A percentile compares a stretch with the other conserved stretches of the same genome.
Conservation (phyloP, 1,140 invertebrate species). For the Trachelipus rathkii region DNA sequence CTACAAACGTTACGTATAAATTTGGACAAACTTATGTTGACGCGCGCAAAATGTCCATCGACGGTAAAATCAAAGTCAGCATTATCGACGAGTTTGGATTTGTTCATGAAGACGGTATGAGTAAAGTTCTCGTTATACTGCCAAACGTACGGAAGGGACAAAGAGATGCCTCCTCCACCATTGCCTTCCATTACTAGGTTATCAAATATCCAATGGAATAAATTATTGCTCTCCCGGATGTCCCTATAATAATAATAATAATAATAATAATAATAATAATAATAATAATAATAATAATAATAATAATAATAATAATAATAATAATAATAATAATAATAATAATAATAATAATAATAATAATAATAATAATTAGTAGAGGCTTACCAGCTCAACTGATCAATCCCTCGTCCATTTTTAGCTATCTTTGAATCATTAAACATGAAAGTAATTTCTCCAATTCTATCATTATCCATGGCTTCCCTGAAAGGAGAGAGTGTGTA, state of each 20-base stretch:
- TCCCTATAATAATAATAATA: conserved; percentile 60
- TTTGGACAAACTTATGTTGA: conserved; percentile 71
- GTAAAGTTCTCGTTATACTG: conserved; percentile 92
- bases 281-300: no score
- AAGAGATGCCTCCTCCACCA: conserved; percentile 74
- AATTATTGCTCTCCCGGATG: conserved; percentile 85
- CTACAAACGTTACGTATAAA: conserved; percentile 83
- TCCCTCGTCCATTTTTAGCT: conserved; percentile 75
- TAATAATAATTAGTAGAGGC: background rate
- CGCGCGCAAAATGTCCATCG: conserved; percentile 77
- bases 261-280: no score
- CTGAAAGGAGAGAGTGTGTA: conserved; percentile 71
- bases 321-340: background rate
- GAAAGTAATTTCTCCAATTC: conserved; percentile 76
- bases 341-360: background rate
- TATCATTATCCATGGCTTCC: conserved; percentile 69
- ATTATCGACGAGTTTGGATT: conserved; percentile 82
- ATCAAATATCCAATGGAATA: conserved; percentile 88
- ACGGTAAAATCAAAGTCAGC: conserved; percentile 76
- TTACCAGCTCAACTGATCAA: conserved; percentile 71
- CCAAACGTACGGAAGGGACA: conserved; percentile 87
- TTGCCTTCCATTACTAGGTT: conserved; percentile 83
- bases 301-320: no score
- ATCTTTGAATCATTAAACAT: conserved; percentile 80
- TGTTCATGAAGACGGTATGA: conserved; percentile 77